Evolutionary conservation across 2,888 invertebrate genomes (phyloP).

Genomic region (Chironomus tentans): DNA sequence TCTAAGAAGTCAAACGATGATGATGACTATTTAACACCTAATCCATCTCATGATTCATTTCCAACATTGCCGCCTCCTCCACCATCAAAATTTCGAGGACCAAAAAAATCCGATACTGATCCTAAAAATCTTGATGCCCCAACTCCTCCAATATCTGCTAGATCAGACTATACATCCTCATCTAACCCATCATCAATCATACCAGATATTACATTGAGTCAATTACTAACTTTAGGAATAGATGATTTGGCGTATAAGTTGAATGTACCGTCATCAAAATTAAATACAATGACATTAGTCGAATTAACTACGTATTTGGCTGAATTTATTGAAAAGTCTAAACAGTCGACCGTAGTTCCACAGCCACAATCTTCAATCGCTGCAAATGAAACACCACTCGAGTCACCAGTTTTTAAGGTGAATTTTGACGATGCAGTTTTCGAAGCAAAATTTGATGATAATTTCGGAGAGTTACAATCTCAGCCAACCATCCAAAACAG

Average conservation of each 20-base stretch:
- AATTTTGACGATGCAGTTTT: constrained; percentile 42
- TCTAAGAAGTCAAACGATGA: constrained; percentile 48
- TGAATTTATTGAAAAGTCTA: constrained; percentile 45
- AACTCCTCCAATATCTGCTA: constrained; percentile 33
- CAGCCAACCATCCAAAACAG: constrained; percentile 31
- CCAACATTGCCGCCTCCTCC: constrained; percentile 46
- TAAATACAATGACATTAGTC: constrained; percentile 78
- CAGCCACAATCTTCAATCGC: background rate
- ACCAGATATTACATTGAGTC: constrained; percentile 68
- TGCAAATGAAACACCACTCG: background rate
- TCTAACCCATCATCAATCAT: constrained; percentile 32
- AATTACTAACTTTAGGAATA: constrained; percentile 71
- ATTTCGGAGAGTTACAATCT: constrained; percentile 44
- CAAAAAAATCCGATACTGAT: constrained; percentile 30
- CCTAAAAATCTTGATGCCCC: constrained; percentile 20
- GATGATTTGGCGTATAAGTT: constrained; percentile 67
- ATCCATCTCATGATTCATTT: constrained; percentile 37
- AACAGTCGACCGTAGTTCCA: constrained; percentile 30
- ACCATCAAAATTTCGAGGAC: constrained; percentile 25
- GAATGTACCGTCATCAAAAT: constrained; percentile 65
- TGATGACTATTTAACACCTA: constrained; percentile 61
- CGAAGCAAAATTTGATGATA: constrained; percentile 55
- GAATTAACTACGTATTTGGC: constrained; percentile 75
- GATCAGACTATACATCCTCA: constrained; percentile 27
- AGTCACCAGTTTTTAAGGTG: constrained; percentile 29